Percentiles rank a stretch among this genome's conserved stretches.
Conservation (phyloP, 2,113 vertebrate genomes). For the Silurus meridionalis region DNA sequence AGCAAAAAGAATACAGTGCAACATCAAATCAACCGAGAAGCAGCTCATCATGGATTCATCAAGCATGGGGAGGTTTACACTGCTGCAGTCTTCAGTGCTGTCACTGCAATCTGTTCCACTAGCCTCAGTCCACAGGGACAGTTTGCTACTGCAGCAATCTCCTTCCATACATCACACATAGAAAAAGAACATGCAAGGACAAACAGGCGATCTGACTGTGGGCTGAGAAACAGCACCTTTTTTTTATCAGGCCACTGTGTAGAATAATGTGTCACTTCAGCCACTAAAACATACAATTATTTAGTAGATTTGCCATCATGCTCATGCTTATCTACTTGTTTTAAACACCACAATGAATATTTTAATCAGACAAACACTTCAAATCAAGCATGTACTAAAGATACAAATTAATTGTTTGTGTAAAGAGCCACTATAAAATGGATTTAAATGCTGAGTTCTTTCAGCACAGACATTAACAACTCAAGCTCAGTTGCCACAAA, state of each 20-base stretch:
- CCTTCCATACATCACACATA: conserved; percentile 62
- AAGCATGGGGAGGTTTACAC: conserved; percentile 35
- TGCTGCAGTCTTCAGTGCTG: conserved; percentile 48
- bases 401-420: conserved; percentile 11
- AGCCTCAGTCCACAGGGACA: conserved; percentile 63
- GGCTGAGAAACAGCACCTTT: conserved; percentile 61
- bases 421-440: conserved; percentile 16
- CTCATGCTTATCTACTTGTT: background rate
- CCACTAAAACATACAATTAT: conserved; percentile 37
- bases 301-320: conserved; percentile 27
- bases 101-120: conserved; percentile 66
- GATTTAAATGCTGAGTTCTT: conserved; percentile 9
- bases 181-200: conserved; percentile 53
- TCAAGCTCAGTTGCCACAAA: conserved; percentile 25
- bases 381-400: background rate
- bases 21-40: conserved; percentile 24
- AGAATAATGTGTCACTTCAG: conserved; percentile 34
- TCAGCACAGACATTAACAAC: conserved; percentile 26
- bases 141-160: conserved; percentile 55
- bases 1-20: background rate
- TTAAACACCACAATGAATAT: background rate
- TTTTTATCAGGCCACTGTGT: conserved; percentile 47
- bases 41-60: conserved; percentile 50
- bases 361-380: background rate
- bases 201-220: conserved; percentile 41